Evolutionary conservation across 2,888 invertebrate genomes (phyloP), one percentile per base, ranked within the genome.

Genomic region (Spisula subtruncata): DNA sequence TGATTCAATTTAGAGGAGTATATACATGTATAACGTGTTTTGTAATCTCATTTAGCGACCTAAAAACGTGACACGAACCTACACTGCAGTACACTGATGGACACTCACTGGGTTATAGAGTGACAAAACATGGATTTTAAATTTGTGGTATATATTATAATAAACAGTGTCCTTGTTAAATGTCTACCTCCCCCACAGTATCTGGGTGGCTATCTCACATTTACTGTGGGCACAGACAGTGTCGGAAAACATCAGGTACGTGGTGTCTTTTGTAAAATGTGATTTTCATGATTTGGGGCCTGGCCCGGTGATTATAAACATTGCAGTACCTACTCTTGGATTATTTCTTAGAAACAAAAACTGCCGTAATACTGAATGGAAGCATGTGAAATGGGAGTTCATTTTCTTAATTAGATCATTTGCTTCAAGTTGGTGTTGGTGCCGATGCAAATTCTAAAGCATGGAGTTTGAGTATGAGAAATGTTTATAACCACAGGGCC

Each of bases 121-220:
- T 66, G 60, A 66, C 10, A 66, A 66, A 75, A 60, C 32, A 75
- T 75, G 75, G 35, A 35, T 35, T 75, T 75, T 32, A 35, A 35
- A 12, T 2, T 75, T 16, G 32, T 75, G 16, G 75, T 75, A 18
- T 32, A 16, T 16, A 16, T 75, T 12, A 16, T 32, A 10, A 20
- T 35, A 35, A 75, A 35, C 12, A 16, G 16, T 75, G 18, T 12
- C 2, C 32, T 32, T 0, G 32, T 75, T 10, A 20, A 18, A 29
- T 75, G 75, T 75, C 10, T 75, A 35, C 18, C 32, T 0, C 12
- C 32, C 18, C 75, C 75, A 32, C 32, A 75, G 35, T 75, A 75
- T 35, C 16, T 75, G 18, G 75, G 75, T 32, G 75, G 75, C 16
- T 25, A 75, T 32, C n/a, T 75, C 16, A 75, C 14, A 6, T 75